Evolutionary conservation across 1,140 invertebrate species (phyloP).

Genomic region (Ceratosolen solmsi): DNA sequence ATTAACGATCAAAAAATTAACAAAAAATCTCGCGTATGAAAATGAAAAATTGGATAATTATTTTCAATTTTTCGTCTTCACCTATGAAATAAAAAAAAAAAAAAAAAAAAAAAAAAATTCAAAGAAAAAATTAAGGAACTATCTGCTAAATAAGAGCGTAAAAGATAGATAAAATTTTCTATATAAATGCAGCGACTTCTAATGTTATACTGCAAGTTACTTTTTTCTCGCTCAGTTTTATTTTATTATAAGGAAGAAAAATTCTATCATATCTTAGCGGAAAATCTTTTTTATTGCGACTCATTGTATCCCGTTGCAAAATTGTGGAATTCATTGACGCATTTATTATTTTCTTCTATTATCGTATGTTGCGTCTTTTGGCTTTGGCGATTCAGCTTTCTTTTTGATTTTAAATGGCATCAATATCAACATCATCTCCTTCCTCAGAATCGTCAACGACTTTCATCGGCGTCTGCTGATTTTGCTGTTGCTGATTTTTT

Average conservation of each 20-base stretch:
- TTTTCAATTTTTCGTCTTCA: neutral
- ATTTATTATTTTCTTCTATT: conserved; percentile 14
- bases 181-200: conserved; percentile 37
- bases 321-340: conserved; percentile 40
- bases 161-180: conserved; percentile 51
- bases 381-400: conserved; percentile 53
- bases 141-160: conserved; percentile 25
- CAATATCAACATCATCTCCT: conserved; percentile 90
- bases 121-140: conserved; percentile 26
- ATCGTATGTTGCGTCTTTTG: conserved; percentile 50
- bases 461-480: conserved; percentile 68
- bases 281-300: conserved; percentile 40
- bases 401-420: conserved; percentile 84
- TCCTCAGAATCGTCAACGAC: conserved; percentile 79
- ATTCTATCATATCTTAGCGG: conserved; percentile 33
- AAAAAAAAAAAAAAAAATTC: conserved; percentile 9
- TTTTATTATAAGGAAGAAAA: conserved; percentile 41
- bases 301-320: conserved; percentile 44
- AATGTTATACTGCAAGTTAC: conserved; percentile 19
- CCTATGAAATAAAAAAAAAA: conserved; percentile 25
- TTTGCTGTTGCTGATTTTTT: conserved; percentile 77
- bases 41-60: conserved; percentile 35
- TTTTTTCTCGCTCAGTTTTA: conserved; percentile 21
- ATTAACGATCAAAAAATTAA: conserved; percentile 38
- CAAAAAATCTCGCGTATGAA: conserved; percentile 44